A percentile compares a stretch with the other conserved stretches of the same genome.
Conservation (phyloP, 2,797 vertebrate genomes). For the Scleropages formosus region DNA sequence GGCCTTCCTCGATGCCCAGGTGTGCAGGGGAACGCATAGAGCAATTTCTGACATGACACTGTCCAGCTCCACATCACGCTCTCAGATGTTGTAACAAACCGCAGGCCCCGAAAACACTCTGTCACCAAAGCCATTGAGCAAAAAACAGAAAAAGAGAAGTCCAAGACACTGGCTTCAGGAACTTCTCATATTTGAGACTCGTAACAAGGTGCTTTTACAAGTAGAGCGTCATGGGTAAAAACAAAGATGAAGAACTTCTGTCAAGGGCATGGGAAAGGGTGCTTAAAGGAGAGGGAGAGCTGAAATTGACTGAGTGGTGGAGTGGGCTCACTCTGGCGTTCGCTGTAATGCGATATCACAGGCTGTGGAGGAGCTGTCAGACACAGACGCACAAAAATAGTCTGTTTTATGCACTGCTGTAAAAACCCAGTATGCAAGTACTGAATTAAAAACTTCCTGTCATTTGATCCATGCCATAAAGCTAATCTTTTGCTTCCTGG, state of each 20-base stretch:
- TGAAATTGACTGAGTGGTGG: background rate
- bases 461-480: constrained; percentile 43
- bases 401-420: constrained; percentile 24
- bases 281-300: background rate
- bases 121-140: constrained; percentile 25
- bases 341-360: constrained; percentile 15
- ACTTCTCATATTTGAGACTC: background rate
- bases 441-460: constrained; percentile 31
- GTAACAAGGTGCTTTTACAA: background rate
- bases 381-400: constrained; percentile 9
- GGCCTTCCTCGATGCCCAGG: constrained; percentile 25
- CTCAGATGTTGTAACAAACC: constrained; percentile 32
- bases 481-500: constrained; percentile 38
- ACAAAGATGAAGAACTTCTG: background rate
- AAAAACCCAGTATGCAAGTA: constrained; percentile 18
- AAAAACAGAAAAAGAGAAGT: background rate
- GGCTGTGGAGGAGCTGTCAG: constrained; percentile 14
- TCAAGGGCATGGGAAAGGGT: constrained; percentile 20
- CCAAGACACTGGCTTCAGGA: background rate
- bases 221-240: background rate
- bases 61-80: constrained; percentile 25
- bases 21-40: constrained; percentile 33
- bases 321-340: background rate
- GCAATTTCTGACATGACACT: constrained; percentile 46
- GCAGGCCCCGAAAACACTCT: constrained; percentile 14